Evolutionary conservation across 2,113 vertebrate species (phyloP).

Genomic region (Aphyosemion australe): DNA sequence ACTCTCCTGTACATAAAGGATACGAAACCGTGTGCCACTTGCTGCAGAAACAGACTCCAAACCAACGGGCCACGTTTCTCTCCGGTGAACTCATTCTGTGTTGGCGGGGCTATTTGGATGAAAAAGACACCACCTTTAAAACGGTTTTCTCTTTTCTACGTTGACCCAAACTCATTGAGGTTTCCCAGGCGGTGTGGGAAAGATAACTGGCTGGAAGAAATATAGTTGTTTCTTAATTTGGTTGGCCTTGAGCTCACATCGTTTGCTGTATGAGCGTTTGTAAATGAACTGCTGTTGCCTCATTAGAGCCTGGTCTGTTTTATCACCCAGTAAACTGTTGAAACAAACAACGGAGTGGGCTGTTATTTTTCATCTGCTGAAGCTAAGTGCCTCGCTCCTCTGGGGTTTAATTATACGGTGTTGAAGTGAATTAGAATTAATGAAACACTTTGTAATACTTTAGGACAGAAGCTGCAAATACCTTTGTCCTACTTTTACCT

Average conservation of each 20-base stretch:
- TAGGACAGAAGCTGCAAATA: constrained; percentile 61
- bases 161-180: background rate
- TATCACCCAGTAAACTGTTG: constrained; percentile 48
- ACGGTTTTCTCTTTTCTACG: background rate
- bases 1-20: constrained; percentile 33
- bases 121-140: background rate
- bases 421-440: constrained; percentile 54
- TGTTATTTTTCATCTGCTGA: constrained; percentile 51
- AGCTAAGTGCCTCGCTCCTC: constrained; percentile 37
- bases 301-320: constrained; percentile 45
- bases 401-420: constrained; percentile 55
- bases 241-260: constrained; percentile 14
- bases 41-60: background rate
- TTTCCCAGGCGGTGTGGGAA: background rate
- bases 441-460: constrained; percentile 57
- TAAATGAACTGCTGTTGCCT: constrained; percentile 45
- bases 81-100: background rate
- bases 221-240: constrained; percentile 4
- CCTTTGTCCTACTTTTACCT: constrained; percentile 37
- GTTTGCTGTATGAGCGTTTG: constrained; percentile 17
- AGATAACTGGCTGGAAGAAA: constrained; percentile 28
- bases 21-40: constrained; percentile 3
- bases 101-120: background rate
- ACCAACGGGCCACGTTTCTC: background rate
- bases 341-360: constrained; percentile 46